phyloP scores from a whole-genome alignment of 2,888 invertebrate species.

The Leptopilina syphax region DNA sequence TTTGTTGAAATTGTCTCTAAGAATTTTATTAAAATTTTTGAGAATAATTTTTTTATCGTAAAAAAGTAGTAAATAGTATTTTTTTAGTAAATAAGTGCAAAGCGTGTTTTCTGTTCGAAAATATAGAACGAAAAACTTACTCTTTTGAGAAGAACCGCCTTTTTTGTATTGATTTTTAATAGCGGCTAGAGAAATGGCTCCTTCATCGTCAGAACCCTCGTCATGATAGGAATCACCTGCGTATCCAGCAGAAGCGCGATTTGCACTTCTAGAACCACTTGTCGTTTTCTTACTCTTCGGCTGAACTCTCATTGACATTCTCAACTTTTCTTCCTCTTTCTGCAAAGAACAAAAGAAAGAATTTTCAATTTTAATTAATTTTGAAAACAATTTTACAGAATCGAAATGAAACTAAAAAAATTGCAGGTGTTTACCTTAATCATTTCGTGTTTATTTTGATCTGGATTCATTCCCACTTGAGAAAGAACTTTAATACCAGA shows the following conservation, averaged over 20 bases:
- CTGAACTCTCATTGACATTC: slow-evolving; percentile 90
- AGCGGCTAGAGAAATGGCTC: slow-evolving; percentile 93
- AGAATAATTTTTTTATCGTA: too few species aligned
- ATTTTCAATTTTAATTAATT: not conserved
- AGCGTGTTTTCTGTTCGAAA: not conserved
- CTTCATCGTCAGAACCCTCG: slow-evolving; percentile 96
- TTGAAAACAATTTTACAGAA: not conserved
- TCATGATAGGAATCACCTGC: slow-evolving; percentile 80
- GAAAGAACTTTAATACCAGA: slow-evolving; percentile 97
- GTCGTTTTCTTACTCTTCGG: slow-evolving; percentile 79
- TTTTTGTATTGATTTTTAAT: slow-evolving; percentile 97
- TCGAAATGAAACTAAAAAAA: slow-evolving; percentile 6
- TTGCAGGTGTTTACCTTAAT: slow-evolving; percentile 83
- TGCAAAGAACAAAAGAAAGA: slow-evolving; percentile 68
- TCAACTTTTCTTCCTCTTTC: slow-evolving; percentile 97
- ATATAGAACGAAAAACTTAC: slow-evolving; percentile 62
- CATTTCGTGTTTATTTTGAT: slow-evolving; percentile 92
- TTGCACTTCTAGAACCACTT: slow-evolving; percentile 76
- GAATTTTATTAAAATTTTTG: too few species aligned
- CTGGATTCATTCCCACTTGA: slow-evolving; percentile 95
- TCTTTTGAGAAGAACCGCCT: slow-evolving; percentile 72
- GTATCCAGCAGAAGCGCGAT: slow-evolving; percentile 76
- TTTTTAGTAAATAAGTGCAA: not conserved
- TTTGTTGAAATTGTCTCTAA: not conserved
- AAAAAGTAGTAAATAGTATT: too few species aligned